Percentiles rank a stretch among this genome's conserved stretches.
These are phyloP conservation scores for Ameiurus melas DNA, from an alignment of 2,113 vertebrate genomes.

Conservation along the genomic window DNA sequence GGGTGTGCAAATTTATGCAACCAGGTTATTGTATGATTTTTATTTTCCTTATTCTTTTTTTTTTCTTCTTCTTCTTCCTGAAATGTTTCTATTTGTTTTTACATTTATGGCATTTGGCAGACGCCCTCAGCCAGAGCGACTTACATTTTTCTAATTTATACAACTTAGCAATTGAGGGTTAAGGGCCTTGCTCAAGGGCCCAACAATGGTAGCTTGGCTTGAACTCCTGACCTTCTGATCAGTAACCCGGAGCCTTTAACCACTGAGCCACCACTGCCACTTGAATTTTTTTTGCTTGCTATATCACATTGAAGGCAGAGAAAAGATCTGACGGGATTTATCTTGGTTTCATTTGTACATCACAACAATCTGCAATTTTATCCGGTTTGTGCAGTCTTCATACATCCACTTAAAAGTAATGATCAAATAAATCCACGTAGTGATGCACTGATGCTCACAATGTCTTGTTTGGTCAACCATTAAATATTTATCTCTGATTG, in stretches of 20 bases:
- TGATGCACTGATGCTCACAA: background rate
- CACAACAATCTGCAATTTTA: background rate
- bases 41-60: too few species aligned
- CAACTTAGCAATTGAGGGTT: too few species aligned
- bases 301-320: background rate
- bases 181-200: too few species aligned
- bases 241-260: too few species aligned
- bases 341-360: background rate
- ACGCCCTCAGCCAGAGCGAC: too few species aligned
- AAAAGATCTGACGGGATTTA: background rate
- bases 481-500: slow-evolving; percentile 26
- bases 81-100: background rate
- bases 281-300: background rate
- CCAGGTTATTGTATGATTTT: background rate
- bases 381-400: background rate
- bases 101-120: too few species aligned
- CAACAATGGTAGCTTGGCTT: too few species aligned
- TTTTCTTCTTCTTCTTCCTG: too few species aligned
- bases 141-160: too few species aligned
- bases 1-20: background rate
- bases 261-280: too few species aligned
- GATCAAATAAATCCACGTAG: background rate
- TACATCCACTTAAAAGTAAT: background rate
- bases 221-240: too few species aligned
- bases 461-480: background rate